These are phyloP conservation scores for Psix sp. DNA, from an alignment of 1,140 invertebrate species.

Conservation along the genomic window DNA sequence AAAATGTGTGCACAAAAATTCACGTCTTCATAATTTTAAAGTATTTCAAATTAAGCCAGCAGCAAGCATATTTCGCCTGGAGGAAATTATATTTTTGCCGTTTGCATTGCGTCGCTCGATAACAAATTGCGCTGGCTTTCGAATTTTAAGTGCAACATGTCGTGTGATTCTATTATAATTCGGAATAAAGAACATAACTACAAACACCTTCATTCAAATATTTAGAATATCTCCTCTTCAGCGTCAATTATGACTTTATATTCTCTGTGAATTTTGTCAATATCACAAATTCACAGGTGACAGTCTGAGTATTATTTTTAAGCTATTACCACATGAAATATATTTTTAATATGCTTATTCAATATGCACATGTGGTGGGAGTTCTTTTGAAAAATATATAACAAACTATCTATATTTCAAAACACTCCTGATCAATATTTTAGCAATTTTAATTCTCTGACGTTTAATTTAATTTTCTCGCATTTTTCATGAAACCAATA, in stretches of 20 bases:
- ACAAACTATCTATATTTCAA: too few relatives aligned
- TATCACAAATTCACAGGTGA: too few relatives aligned
- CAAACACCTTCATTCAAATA: slow-evolving; percentile 19
- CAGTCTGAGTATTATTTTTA: too few relatives aligned
- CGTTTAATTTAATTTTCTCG: too few relatives aligned
- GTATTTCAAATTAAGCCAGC: slow-evolving; percentile 28
- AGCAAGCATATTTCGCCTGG: slow-evolving; percentile 23
- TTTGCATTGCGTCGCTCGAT: slow-evolving; percentile 21
- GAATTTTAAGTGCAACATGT: slow-evolving; percentile 23
- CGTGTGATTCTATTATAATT: slow-evolving; percentile 8
- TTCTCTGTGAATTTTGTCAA: too few relatives aligned
- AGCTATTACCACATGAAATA: too few relatives aligned
- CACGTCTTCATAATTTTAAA: slow-evolving; percentile 43
- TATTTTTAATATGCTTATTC: too few relatives aligned
- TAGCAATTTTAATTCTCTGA: too few relatives aligned
- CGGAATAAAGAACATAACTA: slow-evolving; percentile 15
- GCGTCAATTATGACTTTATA: slow-evolving; percentile 9
- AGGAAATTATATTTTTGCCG: slow-evolving; percentile 36
- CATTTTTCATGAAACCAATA: too few relatives aligned
- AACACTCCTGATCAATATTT: too few relatives aligned
- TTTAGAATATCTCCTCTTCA: slow-evolving; percentile 17
- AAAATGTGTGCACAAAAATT: slow-evolving; percentile 29
- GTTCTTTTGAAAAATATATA: too few relatives aligned
- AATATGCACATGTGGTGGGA: too few relatives aligned
- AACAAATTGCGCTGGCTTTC: slow-evolving; percentile 13